Conservation (phyloP, 2,797 vertebrate species). For the Lithobates pipiens region DNA sequence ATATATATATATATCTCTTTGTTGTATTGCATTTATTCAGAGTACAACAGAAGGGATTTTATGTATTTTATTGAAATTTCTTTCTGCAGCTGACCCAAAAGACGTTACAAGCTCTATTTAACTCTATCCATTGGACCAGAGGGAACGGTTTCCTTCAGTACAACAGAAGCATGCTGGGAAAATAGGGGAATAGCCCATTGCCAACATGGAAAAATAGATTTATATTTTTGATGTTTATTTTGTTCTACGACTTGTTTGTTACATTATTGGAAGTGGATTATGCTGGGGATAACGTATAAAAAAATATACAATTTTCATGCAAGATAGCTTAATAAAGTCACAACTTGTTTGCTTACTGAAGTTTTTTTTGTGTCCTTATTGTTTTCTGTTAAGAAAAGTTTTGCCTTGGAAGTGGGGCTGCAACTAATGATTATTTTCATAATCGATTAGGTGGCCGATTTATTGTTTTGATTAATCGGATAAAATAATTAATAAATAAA, state of each 20-base stretch:
- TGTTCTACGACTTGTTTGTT: background rate
- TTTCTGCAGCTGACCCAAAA: background rate
- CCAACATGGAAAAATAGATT: background rate
- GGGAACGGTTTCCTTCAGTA: background rate
- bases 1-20: background rate
- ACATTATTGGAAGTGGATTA: background rate
- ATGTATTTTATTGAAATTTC: too few species aligned
- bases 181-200: background rate
- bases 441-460: too few species aligned
- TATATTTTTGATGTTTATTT: background rate
- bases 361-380: too few species aligned
- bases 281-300: background rate
- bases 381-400: too few species aligned
- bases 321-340: constrained; percentile 18
- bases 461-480: too few species aligned
- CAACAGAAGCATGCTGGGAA: background rate
- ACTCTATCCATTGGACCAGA: background rate
- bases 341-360: background rate
- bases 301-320: background rate
- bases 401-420: too few species aligned
- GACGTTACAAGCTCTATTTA: background rate
- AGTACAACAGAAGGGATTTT: too few species aligned
- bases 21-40: background rate
- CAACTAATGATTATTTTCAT: too few species aligned
- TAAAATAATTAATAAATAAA: too few species aligned